phyloP scores from a whole-genome alignment of 2,113 vertebrate species.

The Lycaon pictus region DNA sequence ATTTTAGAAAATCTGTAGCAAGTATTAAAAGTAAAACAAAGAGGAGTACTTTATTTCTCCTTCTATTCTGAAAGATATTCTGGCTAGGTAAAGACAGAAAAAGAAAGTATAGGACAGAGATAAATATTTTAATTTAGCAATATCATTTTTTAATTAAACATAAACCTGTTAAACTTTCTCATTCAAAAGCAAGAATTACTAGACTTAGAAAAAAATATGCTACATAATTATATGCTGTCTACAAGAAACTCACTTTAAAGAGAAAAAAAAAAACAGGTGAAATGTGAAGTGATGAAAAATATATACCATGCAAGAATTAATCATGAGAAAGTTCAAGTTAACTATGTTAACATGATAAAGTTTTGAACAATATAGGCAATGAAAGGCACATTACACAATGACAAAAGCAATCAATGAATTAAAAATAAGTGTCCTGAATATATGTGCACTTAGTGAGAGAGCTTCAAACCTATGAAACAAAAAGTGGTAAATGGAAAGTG shows the following conservation, averaged over 20 bases:
- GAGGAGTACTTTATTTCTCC: not conserved
- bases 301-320: not conserved
- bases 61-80: too few relatives aligned
- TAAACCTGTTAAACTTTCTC: not conserved
- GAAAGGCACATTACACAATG: not conserved
- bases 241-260: not conserved
- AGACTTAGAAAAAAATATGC: slow-evolving; percentile 1
- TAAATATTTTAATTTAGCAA: not conserved
- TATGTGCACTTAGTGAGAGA: not conserved
- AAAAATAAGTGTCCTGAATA: not conserved
- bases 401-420: not conserved
- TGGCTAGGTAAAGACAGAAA: not conserved
- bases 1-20: not conserved
- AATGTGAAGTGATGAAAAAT: not conserved
- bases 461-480: not conserved
- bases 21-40: not conserved
- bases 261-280: not conserved
- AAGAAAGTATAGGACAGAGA: not conserved
- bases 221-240: not conserved
- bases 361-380: not conserved
- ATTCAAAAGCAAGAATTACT: not conserved
- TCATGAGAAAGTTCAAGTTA: not conserved
- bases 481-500: not conserved
- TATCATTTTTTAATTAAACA: not conserved
- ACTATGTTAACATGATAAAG: not conserved